Evolutionary conservation across 2,797 vertebrate species (phyloP).

Genomic region (Myotis myotis): DNA sequence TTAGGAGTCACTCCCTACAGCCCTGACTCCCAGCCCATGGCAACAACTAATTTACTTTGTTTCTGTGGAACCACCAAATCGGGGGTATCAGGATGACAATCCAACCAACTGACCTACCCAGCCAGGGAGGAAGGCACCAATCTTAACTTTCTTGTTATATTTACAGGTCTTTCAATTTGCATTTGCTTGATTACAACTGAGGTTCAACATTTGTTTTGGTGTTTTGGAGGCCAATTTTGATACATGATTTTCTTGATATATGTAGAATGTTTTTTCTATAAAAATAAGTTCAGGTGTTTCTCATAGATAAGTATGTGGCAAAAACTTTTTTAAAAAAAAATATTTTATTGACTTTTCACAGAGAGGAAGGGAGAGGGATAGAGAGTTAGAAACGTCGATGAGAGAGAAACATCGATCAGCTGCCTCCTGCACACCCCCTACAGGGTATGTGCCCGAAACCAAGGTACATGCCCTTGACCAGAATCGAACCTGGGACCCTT

Average conservation of each 20-base stretch:
- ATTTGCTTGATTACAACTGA: constrained; percentile 7
- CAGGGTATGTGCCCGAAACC: too few species aligned
- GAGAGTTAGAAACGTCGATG: too few species aligned
- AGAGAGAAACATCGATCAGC: too few species aligned
- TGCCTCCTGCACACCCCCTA: too few species aligned
- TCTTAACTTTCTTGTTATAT: background rate
- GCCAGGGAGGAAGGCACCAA: background rate
- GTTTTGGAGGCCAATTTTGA: background rate
- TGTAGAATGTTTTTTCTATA: background rate
- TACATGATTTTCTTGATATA: background rate
- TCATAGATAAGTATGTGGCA: background rate
- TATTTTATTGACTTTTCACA: too few species aligned
- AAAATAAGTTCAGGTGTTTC: background rate
- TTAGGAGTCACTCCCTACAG: background rate
- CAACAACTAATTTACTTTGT: background rate
- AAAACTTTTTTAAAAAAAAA: background rate
- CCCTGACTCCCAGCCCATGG: background rate
- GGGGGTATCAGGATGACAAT: background rate
- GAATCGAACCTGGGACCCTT: too few species aligned
- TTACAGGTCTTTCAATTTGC: background rate
- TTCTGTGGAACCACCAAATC: background rate
- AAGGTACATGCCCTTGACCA: too few species aligned
- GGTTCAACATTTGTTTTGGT: background rate
- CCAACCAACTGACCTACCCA: background rate
- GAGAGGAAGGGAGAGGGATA: too few species aligned